Percentiles rank a stretch among this genome's conserved stretches.
These are phyloP conservation scores for Synaphobranchus kaupii DNA, from an alignment of 2,797 vertebrate species.

Conservation along the genomic window DNA sequence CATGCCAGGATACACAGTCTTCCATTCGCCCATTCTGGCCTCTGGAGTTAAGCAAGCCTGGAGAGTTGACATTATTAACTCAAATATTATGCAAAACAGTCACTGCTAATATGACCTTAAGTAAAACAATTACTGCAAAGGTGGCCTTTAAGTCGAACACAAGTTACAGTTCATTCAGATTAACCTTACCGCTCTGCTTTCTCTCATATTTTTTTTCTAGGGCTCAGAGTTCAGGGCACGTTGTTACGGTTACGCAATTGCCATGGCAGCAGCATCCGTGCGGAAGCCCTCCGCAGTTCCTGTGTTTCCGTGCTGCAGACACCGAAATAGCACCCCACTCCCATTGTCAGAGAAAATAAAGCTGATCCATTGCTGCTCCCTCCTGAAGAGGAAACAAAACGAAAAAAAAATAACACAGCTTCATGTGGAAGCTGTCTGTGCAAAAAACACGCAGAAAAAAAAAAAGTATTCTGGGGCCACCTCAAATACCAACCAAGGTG, in stretches of 20 bases:
- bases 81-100: background rate
- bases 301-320: background rate
- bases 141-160: no score
- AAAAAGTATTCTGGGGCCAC: background rate
- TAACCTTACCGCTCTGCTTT: background rate
- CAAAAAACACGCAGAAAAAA: background rate
- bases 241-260: background rate
- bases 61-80: background rate
- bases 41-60: background rate
- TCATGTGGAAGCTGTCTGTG: background rate
- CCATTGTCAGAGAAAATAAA: conserved; percentile 29
- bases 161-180: background rate
- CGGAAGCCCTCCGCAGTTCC: background rate
- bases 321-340: conserved; percentile 38
- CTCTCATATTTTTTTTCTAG: background rate
- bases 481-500: background rate
- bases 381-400: background rate
- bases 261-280: conserved; percentile 10
- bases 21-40: background rate
- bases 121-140: no score
- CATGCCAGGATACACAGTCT: background rate
- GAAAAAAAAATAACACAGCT: background rate
- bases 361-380: conserved; percentile 21
- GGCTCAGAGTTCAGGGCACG: background rate
- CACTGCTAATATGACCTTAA: background rate